Evolutionary conservation across 2,888 invertebrate genomes (phyloP), one percentile per base, ranked within the genome.

Genomic region (Ypsolopha scabrella): DNA sequence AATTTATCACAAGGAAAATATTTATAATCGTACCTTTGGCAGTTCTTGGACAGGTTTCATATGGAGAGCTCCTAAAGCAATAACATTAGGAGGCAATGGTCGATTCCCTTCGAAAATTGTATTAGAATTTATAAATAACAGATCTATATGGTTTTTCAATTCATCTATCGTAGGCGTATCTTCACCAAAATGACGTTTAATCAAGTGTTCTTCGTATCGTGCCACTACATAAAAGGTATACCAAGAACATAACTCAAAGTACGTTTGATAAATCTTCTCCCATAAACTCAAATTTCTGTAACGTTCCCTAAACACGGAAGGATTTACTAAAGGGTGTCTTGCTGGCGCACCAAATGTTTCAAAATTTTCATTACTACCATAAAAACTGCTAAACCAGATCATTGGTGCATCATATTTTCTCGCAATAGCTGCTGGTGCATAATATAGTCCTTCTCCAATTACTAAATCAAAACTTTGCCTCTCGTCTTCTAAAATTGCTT

Each of bases 71-170:
- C 68, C 68, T 8, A 69, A 55, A 54, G 60, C 59, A 1, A 67
- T 49, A 0, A 66, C 60, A 34, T 61, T 65, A 0, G 70, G 67
- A 6, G 71, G 65, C 1, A 68, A 62, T 0, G 71, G 66, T 34
- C 68, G 54, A n/a, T 67, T 70, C 3, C 61, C 55, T 11, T 56
- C 64, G 44, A 65, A 64, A 1, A 65, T 52, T 1, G 64, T 59
- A 57, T 67, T 58, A 0, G 58, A 37, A 54, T 69, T 69, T 33
- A 67, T 38, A 41, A 70, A 62, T 7, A 68, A 38, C 57, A 71
- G 49, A n/a, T 61, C 61, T 7, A 70, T 58, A 46, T 64, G 60
- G 10, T 62, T 54, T 10, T 59, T 57, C 41, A 72, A 53, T 7
- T 68, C 62, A 0, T 54, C 38, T 0, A 65, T 46, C 6, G 60